phyloP scores from a whole-genome alignment of 2,888 invertebrate genomes.

The Noctua comes region DNA sequence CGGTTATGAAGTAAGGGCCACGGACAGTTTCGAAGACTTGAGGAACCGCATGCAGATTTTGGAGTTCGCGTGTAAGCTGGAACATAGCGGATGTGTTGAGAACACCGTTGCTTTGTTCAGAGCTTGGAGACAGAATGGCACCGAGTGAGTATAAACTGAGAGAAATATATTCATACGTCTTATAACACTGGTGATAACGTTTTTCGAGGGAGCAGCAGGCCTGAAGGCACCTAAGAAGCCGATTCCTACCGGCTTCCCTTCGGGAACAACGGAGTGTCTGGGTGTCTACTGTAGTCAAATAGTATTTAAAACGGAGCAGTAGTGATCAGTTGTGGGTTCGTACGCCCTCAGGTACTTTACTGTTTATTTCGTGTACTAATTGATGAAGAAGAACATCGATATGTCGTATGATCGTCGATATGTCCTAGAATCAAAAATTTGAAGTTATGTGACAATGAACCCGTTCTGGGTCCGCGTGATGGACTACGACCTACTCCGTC shows the following conservation, averaged over 20 bases:
- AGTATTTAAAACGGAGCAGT: too few species aligned
- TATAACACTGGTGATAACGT: neutral
- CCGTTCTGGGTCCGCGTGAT: neutral
- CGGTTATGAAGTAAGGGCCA: conserved; percentile 83
- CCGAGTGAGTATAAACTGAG: conserved; percentile 73
- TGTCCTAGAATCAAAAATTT: neutral
- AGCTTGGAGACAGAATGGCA: conserved; percentile 76
- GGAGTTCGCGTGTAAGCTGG: conserved; percentile 92
- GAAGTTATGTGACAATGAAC: accelerated
- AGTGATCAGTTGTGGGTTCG: neutral
- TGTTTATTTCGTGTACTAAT: too few species aligned
- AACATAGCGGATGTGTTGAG: conserved; percentile 88
- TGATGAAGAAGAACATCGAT: too few species aligned
- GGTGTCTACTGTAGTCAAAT: too few species aligned
- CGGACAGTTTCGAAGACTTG: conserved; percentile 85
- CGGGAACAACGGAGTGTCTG: too few species aligned
- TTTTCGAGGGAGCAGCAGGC: too few species aligned
- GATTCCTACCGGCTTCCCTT: too few species aligned
- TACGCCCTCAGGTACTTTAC: neutral
- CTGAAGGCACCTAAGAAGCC: too few species aligned
- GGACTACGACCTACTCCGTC: neutral
- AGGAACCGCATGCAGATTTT: conserved; percentile 91
- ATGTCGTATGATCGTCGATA: too few species aligned
- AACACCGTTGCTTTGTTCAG: conserved; percentile 74
- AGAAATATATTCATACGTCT: neutral